Percentiles rank a stretch among this genome's conserved stretches.
Conservation (phyloP, 2,888 invertebrate species). For the Drosophila subsilvestris region DNA sequence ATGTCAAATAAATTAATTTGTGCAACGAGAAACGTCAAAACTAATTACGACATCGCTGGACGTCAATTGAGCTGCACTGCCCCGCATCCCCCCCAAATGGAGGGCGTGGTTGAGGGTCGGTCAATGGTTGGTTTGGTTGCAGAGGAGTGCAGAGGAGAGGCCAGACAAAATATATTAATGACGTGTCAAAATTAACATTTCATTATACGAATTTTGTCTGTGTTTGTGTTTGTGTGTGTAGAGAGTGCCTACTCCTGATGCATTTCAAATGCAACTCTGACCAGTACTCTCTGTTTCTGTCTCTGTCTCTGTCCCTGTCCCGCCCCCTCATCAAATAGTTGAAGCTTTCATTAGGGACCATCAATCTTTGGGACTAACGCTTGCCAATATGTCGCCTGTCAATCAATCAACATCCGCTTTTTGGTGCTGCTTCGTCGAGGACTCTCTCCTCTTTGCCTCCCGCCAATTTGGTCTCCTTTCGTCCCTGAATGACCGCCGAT, state of each 20-base stretch:
- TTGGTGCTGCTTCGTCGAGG: constrained; percentile 32
- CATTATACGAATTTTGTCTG: constrained; percentile 69
- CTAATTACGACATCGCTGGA: constrained; percentile 80
- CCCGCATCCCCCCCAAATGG: neutral
- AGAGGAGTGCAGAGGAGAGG: constrained; percentile 17
- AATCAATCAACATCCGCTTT: constrained; percentile 76
- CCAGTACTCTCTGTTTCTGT: neutral
- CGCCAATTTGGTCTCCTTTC: constrained; percentile 9
- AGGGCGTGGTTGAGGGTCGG: constrained; percentile 7
- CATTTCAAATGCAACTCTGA: constrained; percentile 41
- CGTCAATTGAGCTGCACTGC: constrained; percentile 61
- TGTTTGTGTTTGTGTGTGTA: constrained; percentile 22
- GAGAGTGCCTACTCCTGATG: constrained; percentile 19
- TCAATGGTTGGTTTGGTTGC: neutral
- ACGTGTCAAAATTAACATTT: constrained; percentile 84
- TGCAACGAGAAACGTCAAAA: constrained; percentile 83
- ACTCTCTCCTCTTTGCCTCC: neutral
- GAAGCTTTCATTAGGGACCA: constrained; percentile 45
- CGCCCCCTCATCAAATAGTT: neutral
- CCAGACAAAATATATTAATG: constrained; percentile 82
- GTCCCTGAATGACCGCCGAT: constrained; percentile 73
- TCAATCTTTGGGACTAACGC: constrained; percentile 62
- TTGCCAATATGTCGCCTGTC: constrained; percentile 78
- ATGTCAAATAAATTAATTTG: constrained; percentile 83
- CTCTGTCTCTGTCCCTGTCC: neutral